These are phyloP conservation scores for Staurois parvus DNA, from an alignment of 2,797 vertebrate species.

Conservation along the genomic window DNA sequence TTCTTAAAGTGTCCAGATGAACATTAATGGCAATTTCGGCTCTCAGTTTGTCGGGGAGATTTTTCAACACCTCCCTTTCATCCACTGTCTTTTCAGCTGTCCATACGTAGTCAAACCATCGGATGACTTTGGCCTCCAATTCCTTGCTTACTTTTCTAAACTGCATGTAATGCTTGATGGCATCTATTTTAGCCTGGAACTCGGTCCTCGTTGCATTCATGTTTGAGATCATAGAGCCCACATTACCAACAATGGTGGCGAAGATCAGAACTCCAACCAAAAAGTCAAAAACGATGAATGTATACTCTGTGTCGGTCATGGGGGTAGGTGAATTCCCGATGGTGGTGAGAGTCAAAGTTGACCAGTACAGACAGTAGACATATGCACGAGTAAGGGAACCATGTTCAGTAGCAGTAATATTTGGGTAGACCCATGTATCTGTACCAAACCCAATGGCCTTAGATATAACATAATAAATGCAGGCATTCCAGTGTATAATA, in stretches of 20 bases:
- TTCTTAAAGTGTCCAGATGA: slow-evolving; percentile 93
- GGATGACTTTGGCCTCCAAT: slow-evolving; percentile 93
- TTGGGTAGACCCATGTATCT: slow-evolving; percentile 96
- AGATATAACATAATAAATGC: slow-evolving; percentile 96
- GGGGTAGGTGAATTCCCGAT: slow-evolving; percentile 95
- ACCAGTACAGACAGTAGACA: slow-evolving; percentile 96
- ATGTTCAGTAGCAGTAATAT: slow-evolving; percentile 83
- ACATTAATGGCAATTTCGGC: slow-evolving; percentile 97
- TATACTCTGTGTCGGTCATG: slow-evolving; percentile 90
- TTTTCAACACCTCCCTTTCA: slow-evolving; percentile 90
- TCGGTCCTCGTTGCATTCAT: slow-evolving; percentile 96
- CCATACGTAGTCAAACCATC: slow-evolving; percentile 98
- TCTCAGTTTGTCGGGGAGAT: slow-evolving; percentile 90
- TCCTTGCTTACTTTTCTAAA: slow-evolving; percentile 93
- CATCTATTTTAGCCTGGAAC: slow-evolving; percentile 92
- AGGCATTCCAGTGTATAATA: slow-evolving; percentile 98
- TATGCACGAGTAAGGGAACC: slow-evolving; percentile 85
- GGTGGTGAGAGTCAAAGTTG: slow-evolving; percentile 93
- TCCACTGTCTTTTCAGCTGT: slow-evolving; percentile 93
- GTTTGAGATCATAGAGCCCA: slow-evolving; percentile 97
- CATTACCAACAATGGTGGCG: slow-evolving; percentile 96
- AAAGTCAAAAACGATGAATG: slow-evolving; percentile 97
- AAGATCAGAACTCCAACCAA: slow-evolving; percentile 96
- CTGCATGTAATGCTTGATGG: slow-evolving; percentile 98
- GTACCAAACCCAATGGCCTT: slow-evolving; percentile 93